Evolutionary conservation across 30 jellyfish, hydroid and myxozoan genomes (phyloP).

Genomic region (Aurelia sp.): DNA sequence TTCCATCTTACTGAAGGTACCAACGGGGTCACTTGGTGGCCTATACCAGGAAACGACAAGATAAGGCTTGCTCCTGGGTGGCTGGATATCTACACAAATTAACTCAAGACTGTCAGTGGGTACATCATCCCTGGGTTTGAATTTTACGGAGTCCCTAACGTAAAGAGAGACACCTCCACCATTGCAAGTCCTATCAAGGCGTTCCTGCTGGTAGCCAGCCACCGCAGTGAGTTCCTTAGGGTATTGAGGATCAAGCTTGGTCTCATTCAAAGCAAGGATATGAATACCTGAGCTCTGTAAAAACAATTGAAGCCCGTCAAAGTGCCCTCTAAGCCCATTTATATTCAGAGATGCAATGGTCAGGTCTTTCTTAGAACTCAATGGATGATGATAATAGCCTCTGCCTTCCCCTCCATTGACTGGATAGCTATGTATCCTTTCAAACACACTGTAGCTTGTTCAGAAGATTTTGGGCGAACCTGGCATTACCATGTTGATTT

Average conservation of each 20-base stretch:
- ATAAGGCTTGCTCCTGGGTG: neutral
- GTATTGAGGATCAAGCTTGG: conserved; percentile 19
- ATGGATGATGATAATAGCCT: neutral
- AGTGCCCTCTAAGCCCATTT: conserved; percentile 8
- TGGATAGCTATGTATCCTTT: neutral
- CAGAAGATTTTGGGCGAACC: conserved; percentile 18
- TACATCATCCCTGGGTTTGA: neutral
- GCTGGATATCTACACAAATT: neutral
- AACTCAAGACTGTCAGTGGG: neutral
- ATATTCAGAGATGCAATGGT: conserved; percentile 13
- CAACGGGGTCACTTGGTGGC: too few species aligned
- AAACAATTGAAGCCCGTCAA: conserved; percentile 7
- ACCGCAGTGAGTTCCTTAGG: conserved; percentile 19
- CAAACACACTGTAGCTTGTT: conserved; percentile 16
- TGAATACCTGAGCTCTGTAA: neutral
- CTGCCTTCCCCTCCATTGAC: neutral
- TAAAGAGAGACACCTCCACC: conserved; percentile 1
- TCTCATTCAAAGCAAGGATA: conserved; percentile 9
- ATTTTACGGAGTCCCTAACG: neutral
- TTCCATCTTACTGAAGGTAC: too few species aligned
- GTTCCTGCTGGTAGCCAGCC: neutral
- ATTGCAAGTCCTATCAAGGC: neutral
- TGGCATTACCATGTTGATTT: conserved; percentile 7
- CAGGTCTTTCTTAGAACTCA: neutral
- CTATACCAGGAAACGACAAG: too few species aligned